Evolutionary conservation across 2,797 vertebrate species (phyloP).

Genomic region (Balearica regulorum): DNA sequence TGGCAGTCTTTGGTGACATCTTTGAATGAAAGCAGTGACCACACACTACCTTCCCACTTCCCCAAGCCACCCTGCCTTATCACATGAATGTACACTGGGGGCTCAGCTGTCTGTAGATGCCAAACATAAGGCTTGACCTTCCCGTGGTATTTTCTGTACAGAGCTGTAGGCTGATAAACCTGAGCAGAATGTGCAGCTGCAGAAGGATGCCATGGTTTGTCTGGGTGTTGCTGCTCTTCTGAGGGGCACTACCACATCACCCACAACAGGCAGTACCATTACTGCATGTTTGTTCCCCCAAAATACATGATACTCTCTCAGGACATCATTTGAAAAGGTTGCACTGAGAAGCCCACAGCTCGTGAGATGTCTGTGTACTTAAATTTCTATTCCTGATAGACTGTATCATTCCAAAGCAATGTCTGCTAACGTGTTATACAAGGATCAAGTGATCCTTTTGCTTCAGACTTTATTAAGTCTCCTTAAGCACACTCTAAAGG

Average conservation of each 20-base stretch:
- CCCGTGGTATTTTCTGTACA: not conserved
- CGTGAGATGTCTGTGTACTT: not conserved
- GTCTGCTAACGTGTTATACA: not conserved
- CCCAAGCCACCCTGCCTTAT: not conserved
- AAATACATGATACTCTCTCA: not conserved
- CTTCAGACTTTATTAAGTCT: constrained; percentile 1
- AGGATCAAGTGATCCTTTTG: not conserved
- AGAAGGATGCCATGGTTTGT: not conserved
- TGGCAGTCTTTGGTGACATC: not conserved
- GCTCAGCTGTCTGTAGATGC: not conserved
- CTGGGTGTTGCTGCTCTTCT: not conserved
- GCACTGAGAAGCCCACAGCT: not conserved
- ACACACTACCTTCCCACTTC: not conserved
- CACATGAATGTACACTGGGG: not conserved
- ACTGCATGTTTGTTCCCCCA: not conserved
- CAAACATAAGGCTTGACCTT: constrained; percentile 10
- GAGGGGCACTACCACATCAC: not conserved
- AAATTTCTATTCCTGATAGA: not conserved
- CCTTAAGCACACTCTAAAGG: constrained; percentile 22
- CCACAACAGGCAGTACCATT: not conserved
- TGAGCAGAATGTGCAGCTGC: constrained; percentile 27
- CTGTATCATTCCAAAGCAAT: not conserved
- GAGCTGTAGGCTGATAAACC: constrained; percentile 15
- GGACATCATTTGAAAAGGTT: not conserved
- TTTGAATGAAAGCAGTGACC: not conserved